Base-by-base conservation (phyloP, 2,113 vertebrate genomes). In the Anguilla japonica region DNA sequence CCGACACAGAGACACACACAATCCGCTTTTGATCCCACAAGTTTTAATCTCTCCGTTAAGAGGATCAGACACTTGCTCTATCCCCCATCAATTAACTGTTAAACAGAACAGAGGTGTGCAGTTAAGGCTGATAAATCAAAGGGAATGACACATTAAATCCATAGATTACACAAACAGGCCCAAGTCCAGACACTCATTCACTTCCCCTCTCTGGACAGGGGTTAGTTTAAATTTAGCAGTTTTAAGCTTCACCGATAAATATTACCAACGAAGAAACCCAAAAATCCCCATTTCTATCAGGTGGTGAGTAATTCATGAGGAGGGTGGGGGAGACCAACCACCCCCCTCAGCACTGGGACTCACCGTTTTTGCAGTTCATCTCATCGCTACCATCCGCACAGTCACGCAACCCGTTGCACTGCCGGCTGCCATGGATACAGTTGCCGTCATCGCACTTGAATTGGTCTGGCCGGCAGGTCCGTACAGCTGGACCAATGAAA, bases 341-440 rank as follows among this genome's bases (percentile, higher is more conserved):
- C 11, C 16, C 53, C 29, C 26, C 13, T 3, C 71, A 29, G 29
- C 13, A 16, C 7, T 20, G 16, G 1, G 16, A 84, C 95, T 89
- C 90, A 98, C 98, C 86, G 26, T 97, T 98, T 93, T 96, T 97
- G 91, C 98, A 99, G 91, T 91, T 97, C 87, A 95, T 90, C 92
- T 99, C 98, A 46, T 99, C 98, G 0, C 97, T 97, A 4, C 98
- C 98, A 41, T 99, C 98, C 0, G 94, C 80, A 84, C 98, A 99
- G 92, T 99, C 98, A 87, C 97, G 91, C 87, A 98, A 91, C 20
- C 97, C 96, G 1, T 99, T 97, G 79, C 98, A 99, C 87, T 98
- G 98, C 84, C 96, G 95, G 90, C 95, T 97, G 53, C 97, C 97
- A 43, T 96, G 95, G 90, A 99, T 93, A 82, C 98, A 99, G 91